Evolutionary conservation across 2,797 vertebrate genomes (phyloP).

Genomic region (Poliocrania exsul): DNA sequence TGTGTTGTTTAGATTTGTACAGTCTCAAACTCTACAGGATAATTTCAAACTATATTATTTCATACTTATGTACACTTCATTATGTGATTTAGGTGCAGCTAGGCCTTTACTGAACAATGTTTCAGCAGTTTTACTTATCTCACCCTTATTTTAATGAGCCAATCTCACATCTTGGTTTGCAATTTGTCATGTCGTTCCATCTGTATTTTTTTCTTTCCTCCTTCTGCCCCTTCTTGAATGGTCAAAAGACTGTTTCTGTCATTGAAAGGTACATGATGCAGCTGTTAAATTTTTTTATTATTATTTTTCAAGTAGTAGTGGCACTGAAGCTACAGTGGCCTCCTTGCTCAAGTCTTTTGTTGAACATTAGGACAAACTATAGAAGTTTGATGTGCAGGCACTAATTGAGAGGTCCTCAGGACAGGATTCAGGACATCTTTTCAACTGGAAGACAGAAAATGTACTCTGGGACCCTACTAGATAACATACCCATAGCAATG

Average conservation of each 20-base stretch:
- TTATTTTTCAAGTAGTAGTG: background rate
- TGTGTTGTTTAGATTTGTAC: background rate
- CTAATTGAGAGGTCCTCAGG: background rate
- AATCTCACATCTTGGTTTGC: background rate
- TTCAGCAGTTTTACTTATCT: background rate
- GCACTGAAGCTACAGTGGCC: background rate
- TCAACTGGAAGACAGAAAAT: background rate
- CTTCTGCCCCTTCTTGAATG: background rate
- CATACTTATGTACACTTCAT: background rate
- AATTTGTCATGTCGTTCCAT: background rate
- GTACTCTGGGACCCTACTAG: background rate
- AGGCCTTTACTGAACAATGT: background rate
- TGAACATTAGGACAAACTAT: background rate
- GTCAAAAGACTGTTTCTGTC: background rate
- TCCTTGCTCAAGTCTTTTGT: background rate
- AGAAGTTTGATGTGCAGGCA: background rate
- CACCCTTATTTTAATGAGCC: background rate
- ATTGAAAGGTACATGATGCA: background rate
- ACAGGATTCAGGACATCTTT: background rate
- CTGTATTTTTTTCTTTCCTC: background rate
- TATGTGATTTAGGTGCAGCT: background rate
- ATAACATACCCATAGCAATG: background rate
- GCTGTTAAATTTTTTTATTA: background rate
- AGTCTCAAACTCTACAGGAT: background rate
- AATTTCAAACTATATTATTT: background rate